Base-by-base conservation (phyloP, 2,113 vertebrate genomes). In the Peromyscus polionotus region DNA sequence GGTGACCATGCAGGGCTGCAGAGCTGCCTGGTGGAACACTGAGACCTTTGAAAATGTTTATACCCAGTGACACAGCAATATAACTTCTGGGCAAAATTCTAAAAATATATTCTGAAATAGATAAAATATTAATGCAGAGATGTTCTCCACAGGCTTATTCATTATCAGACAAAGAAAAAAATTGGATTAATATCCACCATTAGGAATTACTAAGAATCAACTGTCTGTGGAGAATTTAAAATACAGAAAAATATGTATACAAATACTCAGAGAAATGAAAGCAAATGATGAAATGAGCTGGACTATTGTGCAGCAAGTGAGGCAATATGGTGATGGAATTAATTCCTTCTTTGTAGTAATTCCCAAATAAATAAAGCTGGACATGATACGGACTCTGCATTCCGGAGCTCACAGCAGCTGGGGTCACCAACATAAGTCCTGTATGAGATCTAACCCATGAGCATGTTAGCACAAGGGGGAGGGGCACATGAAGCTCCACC, bases 41-140 rank as follows among this genome's bases (percentile, higher is more conserved):
- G 45, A 93, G 33, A 79, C 67, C 61, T 45, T 90, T 79, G n/a
- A 42, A 68, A 39, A 45, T 24, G 84, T 93, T 93, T 80, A n/a
- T 93, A 36, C 67, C n/a, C 42, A 70, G 75, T 92, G 88, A 73
- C 22, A 80, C 11, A 92, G 39, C 88, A 91, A 91, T 42, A 93
- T 31, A 75, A 81, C 77, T 73, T 93, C 73, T 79, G 70, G 67
- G 57, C 28, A 88, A 72, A 87, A 68, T 76, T 90, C 90, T 86
- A 97, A 97, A 93, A 88, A 90, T 93, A 93, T 48, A 31, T 76
- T 73, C 72, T 95, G 73, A 96, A 93, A 91, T 51, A 73, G 61
- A 79, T 93, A 48, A 87, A 97, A 92, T 88, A 87, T 48, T 80
- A 77, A 96, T 84, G 39, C 19, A 83, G 39, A 92, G 42, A 87